These are phyloP conservation scores for Stenoptilia bipunctidactyla DNA, from an alignment of 2,888 invertebrate genomes.

Conservation along the genomic window DNA sequence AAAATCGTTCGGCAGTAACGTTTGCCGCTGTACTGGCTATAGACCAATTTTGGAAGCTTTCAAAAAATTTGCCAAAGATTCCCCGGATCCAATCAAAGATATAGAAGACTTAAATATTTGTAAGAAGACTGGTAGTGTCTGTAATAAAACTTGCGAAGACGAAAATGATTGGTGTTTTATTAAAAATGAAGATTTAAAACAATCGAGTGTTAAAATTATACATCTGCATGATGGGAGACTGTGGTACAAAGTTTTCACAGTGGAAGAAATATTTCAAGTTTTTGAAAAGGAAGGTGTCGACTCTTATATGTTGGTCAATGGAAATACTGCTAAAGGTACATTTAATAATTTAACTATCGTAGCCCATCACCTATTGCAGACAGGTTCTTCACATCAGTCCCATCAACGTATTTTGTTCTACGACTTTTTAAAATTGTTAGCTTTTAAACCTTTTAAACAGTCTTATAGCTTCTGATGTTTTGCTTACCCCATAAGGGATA, in stretches of 20 bases:
- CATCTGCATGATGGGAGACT: constrained; percentile 31
- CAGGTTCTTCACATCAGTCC: too few species aligned
- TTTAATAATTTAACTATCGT: too few species aligned
- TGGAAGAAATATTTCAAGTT: constrained; percentile 59
- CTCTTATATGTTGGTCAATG: constrained; percentile 73
- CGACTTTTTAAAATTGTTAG: too few species aligned
- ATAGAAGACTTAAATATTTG: constrained; percentile 29
- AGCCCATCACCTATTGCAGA: too few species aligned
- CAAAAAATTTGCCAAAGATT: constrained; percentile 78
- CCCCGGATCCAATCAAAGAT: constrained; percentile 49
- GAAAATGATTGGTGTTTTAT: constrained; percentile 37
- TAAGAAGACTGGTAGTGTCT: constrained; percentile 17
- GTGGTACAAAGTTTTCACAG: constrained; percentile 62
- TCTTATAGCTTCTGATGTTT: too few species aligned
- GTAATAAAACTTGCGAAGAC: constrained; percentile 6
- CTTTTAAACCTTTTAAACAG: too few species aligned
- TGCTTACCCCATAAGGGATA: too few species aligned
- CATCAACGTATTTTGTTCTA: background rate
- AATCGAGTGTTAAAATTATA: constrained; percentile 19
- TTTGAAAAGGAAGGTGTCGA: constrained; percentile 28
- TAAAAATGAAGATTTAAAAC: constrained; percentile 19
- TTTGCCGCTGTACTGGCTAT: constrained; percentile 86
- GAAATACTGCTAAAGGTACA: constrained; percentile 78
- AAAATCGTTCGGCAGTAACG: constrained; percentile 79
- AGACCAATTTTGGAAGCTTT: constrained; percentile 83